Percentiles rank a stretch among this genome's conserved stretches.
phyloP scores from a whole-genome alignment of 1,140 invertebrate genomes.

The Neodiprion pinetum region DNA sequence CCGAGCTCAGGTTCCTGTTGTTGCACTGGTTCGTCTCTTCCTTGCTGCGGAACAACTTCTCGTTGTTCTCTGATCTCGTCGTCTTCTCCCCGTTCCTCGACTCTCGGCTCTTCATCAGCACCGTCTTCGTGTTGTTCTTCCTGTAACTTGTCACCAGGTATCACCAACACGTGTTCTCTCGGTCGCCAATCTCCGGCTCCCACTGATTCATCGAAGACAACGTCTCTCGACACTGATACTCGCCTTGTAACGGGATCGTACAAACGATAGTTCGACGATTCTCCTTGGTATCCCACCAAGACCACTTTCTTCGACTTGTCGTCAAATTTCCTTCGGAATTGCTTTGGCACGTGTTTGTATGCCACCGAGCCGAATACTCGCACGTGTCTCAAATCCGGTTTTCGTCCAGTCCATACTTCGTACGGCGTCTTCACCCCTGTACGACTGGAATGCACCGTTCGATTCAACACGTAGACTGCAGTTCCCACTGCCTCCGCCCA shows the following conservation, averaged over 20 bases:
- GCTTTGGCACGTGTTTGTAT: slow-evolving; percentile 41
- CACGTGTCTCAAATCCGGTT: slow-evolving; percentile 34
- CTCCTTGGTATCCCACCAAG: slow-evolving; percentile 24
- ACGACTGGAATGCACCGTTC: slow-evolving; percentile 18
- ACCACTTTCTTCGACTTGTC: slow-evolving; percentile 32
- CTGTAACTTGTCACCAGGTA: neutral
- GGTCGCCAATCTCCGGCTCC: neutral
- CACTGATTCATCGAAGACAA: slow-evolving; percentile 12
- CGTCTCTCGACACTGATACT: slow-evolving; percentile 15
- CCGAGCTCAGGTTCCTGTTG: neutral
- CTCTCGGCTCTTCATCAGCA: neutral
- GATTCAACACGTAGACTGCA: slow-evolving; percentile 43
- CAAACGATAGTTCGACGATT: slow-evolving; percentile 27
- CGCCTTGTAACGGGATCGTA: slow-evolving; percentile 11
- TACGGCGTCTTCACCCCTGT: slow-evolving; percentile 9
- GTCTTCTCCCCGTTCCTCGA: neutral
- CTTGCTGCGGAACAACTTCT: neutral
- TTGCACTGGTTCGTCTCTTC: neutral
- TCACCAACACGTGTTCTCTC: neutral
- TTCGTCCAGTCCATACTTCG: slow-evolving; percentile 23
- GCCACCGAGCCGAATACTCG: slow-evolving; percentile 43
- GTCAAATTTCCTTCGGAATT: slow-evolving; percentile 41
- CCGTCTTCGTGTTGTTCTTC: neutral
- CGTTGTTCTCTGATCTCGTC: neutral
- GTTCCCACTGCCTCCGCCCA: slow-evolving; percentile 50